Base-by-base conservation (phyloP, 1,140 invertebrate genomes). In the Hylaeus anthracinus region DNA sequence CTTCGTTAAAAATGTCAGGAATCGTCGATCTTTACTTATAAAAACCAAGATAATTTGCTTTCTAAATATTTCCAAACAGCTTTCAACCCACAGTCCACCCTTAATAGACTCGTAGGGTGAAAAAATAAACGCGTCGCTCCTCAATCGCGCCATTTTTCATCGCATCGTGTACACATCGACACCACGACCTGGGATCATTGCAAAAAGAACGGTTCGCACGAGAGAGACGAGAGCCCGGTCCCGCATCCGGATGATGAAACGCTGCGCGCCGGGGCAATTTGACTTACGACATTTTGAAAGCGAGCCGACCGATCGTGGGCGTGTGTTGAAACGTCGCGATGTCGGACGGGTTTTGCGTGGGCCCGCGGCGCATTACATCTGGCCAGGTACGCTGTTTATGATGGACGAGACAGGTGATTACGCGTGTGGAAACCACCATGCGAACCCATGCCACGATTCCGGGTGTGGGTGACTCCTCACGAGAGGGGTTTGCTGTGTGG, bases 321-420 rank as follows among this genome's bases (percentile, higher is more conserved):
- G 92, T 93, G 91, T 91, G 92, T 93, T 93, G 92, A 93, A 93
- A 92, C 90, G 91, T 91, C 88, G 88, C 86, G 88, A 92, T 86
- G 91, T 91, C 87, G 88, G 92, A 92, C 89, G 90, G 89, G 88
- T 90, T 90, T 92, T 91, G 92, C 91, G 92, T 93, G 91, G 92
- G 92, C 90, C 87, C 81, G 78, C 70, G 87, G 87, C 87, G 88
- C 89, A 92, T 93, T 93, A 91, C 91, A 93, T 92, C 89, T 91
- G 90, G 86, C 83, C 51, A 70, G 75, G 82, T 85, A 85, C 86
- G 90, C 82, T 81, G 82, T 85, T 90, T 92, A 92, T 93, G 92
- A 92, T 92, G 92, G 89, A 92, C 91, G 92, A 93, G 92, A 92
- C 91, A 93, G 90, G 91, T 92, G 91, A 93, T 93, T 93, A 93